phyloP scores from a whole-genome alignment of 2,888 invertebrate genomes.

The Rhorus exstirpatorius region DNA sequence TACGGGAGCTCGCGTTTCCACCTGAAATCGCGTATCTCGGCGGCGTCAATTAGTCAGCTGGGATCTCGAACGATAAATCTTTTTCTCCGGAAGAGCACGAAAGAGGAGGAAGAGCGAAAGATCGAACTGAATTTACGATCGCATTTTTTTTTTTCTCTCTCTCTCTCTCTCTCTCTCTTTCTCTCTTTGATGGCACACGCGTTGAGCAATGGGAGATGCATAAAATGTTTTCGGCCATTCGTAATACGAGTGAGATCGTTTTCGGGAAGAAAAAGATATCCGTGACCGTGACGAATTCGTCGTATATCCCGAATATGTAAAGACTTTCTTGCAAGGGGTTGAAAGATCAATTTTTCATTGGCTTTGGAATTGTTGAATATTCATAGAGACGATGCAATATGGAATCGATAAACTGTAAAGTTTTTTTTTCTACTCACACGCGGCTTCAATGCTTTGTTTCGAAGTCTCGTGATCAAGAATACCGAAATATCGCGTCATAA shows the following conservation, averaged over 20 bases:
- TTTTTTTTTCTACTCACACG: too few species aligned
- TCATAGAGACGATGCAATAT: too few species aligned
- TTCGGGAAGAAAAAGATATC: constrained; percentile 26
- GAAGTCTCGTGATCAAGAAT: too few species aligned
- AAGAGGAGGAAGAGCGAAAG: constrained; percentile 18
- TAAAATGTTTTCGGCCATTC: constrained; percentile 30
- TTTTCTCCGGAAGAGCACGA: constrained; percentile 48
- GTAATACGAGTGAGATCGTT: constrained; percentile 49
- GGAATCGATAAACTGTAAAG: constrained; percentile 9
- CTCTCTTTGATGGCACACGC: constrained; percentile 16
- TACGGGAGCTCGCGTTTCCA: constrained; percentile 66
- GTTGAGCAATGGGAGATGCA: constrained; percentile 16
- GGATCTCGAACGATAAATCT: constrained; percentile 78
- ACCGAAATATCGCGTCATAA: too few species aligned
- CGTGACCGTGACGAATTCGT: constrained; percentile 41
- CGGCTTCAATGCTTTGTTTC: too few species aligned
- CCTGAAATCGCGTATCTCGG: constrained; percentile 77
- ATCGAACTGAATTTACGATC: constrained; percentile 68
- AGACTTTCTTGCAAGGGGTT: constrained; percentile 1
- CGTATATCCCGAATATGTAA: constrained; percentile 44
- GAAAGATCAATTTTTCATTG: neutral
- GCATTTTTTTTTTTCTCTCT: constrained; percentile 15
- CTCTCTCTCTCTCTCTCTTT: constrained; percentile 3
- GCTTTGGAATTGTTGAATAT: constrained; percentile 27
- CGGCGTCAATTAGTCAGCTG: constrained; percentile 81